Base-by-base conservation (phyloP, 2,113 vertebrate species). In the Melanotaenia duboulayi region DNA sequence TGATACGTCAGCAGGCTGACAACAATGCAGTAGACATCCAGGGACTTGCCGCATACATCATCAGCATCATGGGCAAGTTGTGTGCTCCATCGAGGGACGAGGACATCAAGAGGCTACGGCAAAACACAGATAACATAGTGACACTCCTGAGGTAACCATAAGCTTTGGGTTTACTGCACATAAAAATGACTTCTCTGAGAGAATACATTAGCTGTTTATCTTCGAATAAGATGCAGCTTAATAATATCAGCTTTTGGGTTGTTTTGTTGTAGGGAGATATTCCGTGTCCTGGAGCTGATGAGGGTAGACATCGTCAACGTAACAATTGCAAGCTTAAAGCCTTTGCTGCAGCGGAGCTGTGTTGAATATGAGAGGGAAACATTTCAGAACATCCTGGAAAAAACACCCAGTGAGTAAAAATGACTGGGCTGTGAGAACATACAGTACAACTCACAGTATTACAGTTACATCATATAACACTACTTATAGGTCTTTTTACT, bases 231-330 rank as follows among this genome's bases (percentile, higher is more conserved):
- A 35, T 9, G 32, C 32, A 35, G 8, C 8, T 35, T 35, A 6
- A 51, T 12, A 13, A 52, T 4, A 4, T 23, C 4, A 20, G 12
- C 1, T 10, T 25, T 55, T 44, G 20, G 4, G 1, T 32, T 58
- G 20, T 57, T 6, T 72, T 80, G 70, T 65, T 85, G 52, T 74
- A 99, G 97, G 81, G 94, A 98, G 90, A 97, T 99, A 87, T 97
- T 98, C 67, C 95, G 44, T 67, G 96, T 99, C 59, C 90, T 99
- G 92, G 96, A 97, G 89, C 93, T 99, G 82, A 99, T 98, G 97
- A 97, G 92, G 75, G 85, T 93, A 44, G 97, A 99, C 86, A 91
- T 95, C 90, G 92, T 95, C 65, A 98, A 98, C 84, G 94, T 93
- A 60, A 92, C 88, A 32, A 97, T 99, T 70, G 84, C 91, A 60